phyloP scores from a whole-genome alignment of 1,140 invertebrate species.

The Drosophila quadrilineata region DNA sequence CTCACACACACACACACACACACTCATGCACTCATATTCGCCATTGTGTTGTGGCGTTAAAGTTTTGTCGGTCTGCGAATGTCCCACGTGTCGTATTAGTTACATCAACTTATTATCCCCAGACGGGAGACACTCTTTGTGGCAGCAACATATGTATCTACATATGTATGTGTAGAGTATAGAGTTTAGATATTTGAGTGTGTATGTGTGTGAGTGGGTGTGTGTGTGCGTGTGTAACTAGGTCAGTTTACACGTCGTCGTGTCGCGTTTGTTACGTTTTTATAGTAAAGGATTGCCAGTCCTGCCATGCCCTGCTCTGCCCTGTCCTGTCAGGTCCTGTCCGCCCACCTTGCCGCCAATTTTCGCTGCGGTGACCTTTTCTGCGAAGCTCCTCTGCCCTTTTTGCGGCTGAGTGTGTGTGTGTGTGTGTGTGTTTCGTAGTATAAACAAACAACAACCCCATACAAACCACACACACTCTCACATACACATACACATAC shows the following conservation, averaged over 20 bases:
- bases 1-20: neutral
- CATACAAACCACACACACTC: neutral
- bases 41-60: constrained; percentile 20
- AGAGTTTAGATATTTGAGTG: constrained; percentile 11
- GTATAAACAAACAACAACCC: constrained; percentile 32
- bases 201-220: neutral
- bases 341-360: constrained; percentile 44
- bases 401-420: too few species aligned
- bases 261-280: constrained; percentile 17
- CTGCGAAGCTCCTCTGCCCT: constrained; percentile 33
- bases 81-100: constrained; percentile 70
- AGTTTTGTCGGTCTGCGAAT: constrained; percentile 24
- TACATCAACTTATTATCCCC: constrained; percentile 46
- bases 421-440: constrained; percentile 59
- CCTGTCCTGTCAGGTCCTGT: too few species aligned
- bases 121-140: neutral
- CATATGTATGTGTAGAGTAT: neutral
- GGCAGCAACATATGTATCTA: neutral
- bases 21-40: neutral
- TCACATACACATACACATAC: neutral
- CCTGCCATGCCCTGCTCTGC: too few species aligned
- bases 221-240: constrained; percentile 39
- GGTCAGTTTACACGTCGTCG: constrained; percentile 55
- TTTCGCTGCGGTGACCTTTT: constrained; percentile 55
- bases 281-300: constrained; percentile 59